These are phyloP conservation scores for Paracyclopina nana DNA, from an alignment of 1,140 invertebrate species.

Conservation along the genomic window DNA sequence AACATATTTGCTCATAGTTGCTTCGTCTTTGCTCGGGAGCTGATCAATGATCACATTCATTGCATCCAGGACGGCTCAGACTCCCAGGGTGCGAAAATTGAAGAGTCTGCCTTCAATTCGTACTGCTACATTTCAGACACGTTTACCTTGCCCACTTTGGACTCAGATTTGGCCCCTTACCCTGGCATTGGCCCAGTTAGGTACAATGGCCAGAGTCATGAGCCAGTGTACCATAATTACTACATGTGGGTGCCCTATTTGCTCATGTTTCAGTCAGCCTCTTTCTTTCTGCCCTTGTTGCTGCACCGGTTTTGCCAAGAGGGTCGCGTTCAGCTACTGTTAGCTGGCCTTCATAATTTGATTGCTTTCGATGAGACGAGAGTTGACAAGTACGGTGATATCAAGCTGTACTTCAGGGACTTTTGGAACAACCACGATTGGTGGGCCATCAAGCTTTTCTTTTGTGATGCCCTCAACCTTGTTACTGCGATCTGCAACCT, in stretches of 20 bases:
- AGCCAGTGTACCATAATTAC: constrained; percentile 23
- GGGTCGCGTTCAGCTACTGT: neutral
- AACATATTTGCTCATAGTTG: no score
- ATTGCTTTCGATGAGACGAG: neutral
- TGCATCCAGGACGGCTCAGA: constrained; percentile 24
- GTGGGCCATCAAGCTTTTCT: neutral
- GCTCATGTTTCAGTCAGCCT: constrained; percentile 24
- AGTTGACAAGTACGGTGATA: neutral
- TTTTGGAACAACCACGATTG: neutral
- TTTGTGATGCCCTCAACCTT: neutral
- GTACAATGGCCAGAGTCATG: constrained; percentile 34
- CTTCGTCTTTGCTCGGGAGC: neutral
- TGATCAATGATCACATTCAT: neutral
- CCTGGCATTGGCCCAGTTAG: constrained; percentile 24
- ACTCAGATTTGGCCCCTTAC: constrained; percentile 28
- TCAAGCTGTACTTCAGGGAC: neutral
- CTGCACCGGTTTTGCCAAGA: neutral
- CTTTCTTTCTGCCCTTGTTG: neutral
- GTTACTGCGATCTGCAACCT: neutral
- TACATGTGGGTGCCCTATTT: constrained; percentile 29
- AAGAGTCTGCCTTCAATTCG: constrained; percentile 27
- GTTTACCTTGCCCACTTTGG: constrained; percentile 64
- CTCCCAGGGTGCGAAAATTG: constrained; percentile 21
- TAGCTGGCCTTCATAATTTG: neutral
- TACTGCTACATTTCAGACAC: constrained; percentile 70